Conservation (phyloP, 2,113 vertebrate species). For the Xiphophorus couchianus region DNA sequence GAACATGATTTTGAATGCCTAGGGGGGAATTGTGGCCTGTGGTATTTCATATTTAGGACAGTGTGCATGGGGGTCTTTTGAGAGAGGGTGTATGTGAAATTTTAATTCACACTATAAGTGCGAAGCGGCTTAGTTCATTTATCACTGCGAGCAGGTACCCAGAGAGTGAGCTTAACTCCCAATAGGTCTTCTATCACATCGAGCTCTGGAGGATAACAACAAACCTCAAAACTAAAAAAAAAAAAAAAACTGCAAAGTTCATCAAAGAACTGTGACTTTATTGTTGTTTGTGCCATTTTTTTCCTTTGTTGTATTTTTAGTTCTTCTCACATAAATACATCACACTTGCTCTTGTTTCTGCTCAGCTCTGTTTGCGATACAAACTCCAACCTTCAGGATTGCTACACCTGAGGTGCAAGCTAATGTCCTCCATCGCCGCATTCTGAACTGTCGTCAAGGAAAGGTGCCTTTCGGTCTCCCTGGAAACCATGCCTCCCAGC, state of each 20-base stretch:
- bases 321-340: background rate
- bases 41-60: slow-evolving; percentile 73
- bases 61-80: slow-evolving; percentile 63
- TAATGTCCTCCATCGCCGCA: slow-evolving; percentile 69
- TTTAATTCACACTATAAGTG: slow-evolving; percentile 75
- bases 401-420: slow-evolving; percentile 70
- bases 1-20: slow-evolving; percentile 64
- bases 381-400: slow-evolving; percentile 47
- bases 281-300: background rate
- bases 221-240: slow-evolving; percentile 3
- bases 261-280: slow-evolving; percentile 21
- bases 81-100: slow-evolving; percentile 68
- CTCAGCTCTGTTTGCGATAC: slow-evolving; percentile 46
- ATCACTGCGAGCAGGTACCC: slow-evolving; percentile 56
- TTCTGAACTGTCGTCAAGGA: slow-evolving; percentile 74
- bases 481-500: slow-evolving; percentile 77
- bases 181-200: slow-evolving; percentile 43
- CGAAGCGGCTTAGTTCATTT: slow-evolving; percentile 70
- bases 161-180: slow-evolving; percentile 60
- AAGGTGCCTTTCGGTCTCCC: slow-evolving; percentile 73
- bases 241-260: slow-evolving; percentile 22
- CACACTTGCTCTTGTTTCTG: background rate
- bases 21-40: slow-evolving; percentile 46
- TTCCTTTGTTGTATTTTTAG: background rate
- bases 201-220: slow-evolving; percentile 40